Evolutionary conservation across 2,888 invertebrate species (phyloP).

Genomic region (Smittia aterrima): DNA sequence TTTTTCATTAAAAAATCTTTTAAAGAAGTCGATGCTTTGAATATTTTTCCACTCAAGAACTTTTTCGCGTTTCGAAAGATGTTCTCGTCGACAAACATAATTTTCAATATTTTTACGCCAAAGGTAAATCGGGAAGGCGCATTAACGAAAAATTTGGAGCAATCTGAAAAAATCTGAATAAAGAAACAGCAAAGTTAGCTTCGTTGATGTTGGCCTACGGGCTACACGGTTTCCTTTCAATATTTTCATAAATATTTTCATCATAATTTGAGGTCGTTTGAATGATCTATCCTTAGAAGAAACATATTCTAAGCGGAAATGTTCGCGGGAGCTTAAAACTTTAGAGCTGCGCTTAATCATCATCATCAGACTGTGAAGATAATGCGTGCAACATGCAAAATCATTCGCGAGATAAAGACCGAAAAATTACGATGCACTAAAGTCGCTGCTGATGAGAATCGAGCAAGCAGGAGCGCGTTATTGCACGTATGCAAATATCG

Average conservation of each 20-base stretch:
- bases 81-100: too few species aligned
- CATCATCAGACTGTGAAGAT: background rate
- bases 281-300: too few species aligned
- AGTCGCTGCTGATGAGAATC: conserved; percentile 14
- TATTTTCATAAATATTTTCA: conserved; percentile 6
- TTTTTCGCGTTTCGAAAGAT: too few species aligned
- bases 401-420: background rate
- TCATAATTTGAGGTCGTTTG: background rate
- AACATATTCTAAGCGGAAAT: background rate
- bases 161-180: too few species aligned
- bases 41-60: too few species aligned
- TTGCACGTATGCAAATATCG: conserved; percentile 17
- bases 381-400: conserved; percentile 22
- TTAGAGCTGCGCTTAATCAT: background rate
- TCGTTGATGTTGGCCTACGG: conserved; percentile 4
- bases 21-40: too few species aligned
- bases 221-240: conserved; percentile 1
- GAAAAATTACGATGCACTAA: conserved; percentile 16
- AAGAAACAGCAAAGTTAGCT: too few species aligned
- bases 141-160: too few species aligned
- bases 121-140: too few species aligned
- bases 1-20: too few species aligned
- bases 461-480: conserved; percentile 4
- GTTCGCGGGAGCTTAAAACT: background rate
- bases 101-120: too few species aligned